A percentile compares a stretch with the other conserved stretches of the same genome.
These are phyloP conservation scores for Osmerus eperlanus DNA, from an alignment of 2,113 vertebrate genomes.

Conservation along the genomic window DNA sequence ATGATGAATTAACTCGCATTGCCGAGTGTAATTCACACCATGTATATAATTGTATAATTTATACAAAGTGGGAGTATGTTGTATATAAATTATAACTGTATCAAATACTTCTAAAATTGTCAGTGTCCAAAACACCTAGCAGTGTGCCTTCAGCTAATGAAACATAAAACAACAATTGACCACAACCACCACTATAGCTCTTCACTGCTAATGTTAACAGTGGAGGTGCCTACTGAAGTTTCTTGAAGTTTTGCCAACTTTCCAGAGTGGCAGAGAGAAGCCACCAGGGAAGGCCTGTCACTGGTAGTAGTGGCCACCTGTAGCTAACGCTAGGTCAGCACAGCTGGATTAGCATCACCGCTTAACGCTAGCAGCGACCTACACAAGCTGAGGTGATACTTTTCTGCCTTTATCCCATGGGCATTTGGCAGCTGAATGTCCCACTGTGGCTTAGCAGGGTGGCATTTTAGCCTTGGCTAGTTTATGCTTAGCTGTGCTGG, in stretches of 20 bases:
- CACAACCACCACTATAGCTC: too few species aligned
- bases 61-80: too few species aligned
- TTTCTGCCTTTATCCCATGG: not conserved
- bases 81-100: too few species aligned
- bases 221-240: conserved; percentile 62
- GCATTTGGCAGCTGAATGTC: not conserved
- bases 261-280: conserved; percentile 51
- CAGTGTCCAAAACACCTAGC: too few species aligned
- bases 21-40: too few species aligned
- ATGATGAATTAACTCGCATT: too few species aligned
- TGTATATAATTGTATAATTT: too few species aligned
- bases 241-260: conserved; percentile 68
- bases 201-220: conserved; percentile 35
- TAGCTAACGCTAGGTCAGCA: not conserved
- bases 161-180: too few species aligned
- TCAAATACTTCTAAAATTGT: too few species aligned
- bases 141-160: too few species aligned
- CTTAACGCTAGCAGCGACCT: not conserved
- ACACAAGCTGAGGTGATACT: not conserved
- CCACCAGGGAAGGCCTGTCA: conserved; percentile 51
- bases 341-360: not conserved
- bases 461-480: not conserved
- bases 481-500: not conserved
- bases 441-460: not conserved
- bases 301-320: conserved; percentile 7